A percentile compares a stretch with the other conserved stretches of the same genome.
Conservation (phyloP, 2,113 vertebrate genomes). For the Trochalopteron elliotii region DNA sequence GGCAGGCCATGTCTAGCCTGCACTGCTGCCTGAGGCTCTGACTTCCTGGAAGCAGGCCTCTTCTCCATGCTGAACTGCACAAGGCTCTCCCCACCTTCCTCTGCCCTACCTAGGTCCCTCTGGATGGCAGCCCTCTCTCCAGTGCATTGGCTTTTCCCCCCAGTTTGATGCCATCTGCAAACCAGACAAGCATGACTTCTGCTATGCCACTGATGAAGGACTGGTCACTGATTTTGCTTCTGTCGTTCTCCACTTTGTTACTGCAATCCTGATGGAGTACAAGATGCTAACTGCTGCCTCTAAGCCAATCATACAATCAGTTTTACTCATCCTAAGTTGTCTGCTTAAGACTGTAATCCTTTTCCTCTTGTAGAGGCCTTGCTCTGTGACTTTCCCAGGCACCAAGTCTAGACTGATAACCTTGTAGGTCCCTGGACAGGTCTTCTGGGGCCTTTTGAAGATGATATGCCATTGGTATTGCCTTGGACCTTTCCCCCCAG, state of each 20-base stretch:
- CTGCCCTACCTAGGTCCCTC: background rate
- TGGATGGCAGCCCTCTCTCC: background rate
- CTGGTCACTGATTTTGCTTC: background rate
- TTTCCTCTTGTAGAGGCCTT: background rate
- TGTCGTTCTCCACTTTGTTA: background rate
- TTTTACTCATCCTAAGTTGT: background rate
- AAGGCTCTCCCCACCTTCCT: background rate
- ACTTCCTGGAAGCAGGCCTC: background rate
- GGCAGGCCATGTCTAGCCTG: background rate
- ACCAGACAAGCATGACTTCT: background rate
- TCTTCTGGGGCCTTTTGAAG: background rate
- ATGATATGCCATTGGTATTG: background rate
- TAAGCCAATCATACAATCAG: background rate
- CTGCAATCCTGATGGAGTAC: background rate
- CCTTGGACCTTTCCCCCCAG: background rate
- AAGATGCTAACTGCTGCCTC: background rate
- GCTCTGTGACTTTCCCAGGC: background rate
- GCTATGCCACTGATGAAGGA: background rate
- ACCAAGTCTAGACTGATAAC: background rate
- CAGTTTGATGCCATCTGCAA: background rate
- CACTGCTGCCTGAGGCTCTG: background rate
- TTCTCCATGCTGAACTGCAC: background rate
- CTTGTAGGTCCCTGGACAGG: background rate
- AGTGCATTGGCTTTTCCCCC: accelerated
- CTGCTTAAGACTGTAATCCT: background rate